Conservation (phyloP, 2,113 vertebrate species). For the Meriones unguiculatus region DNA sequence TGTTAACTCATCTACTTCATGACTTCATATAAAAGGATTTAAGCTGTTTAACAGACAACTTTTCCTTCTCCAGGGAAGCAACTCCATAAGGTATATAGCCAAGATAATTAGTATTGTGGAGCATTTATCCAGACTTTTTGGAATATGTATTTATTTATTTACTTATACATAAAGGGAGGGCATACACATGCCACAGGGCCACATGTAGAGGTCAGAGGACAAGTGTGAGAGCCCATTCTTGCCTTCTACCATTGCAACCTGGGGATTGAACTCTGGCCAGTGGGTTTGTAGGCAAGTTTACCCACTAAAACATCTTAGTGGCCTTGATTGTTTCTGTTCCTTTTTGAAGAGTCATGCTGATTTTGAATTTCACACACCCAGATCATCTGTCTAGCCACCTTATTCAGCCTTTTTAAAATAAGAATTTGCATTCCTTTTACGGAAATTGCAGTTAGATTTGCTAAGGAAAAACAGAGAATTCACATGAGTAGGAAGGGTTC, state of each 20-base stretch:
- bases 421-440: neutral
- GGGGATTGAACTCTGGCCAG: neutral
- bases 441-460: neutral
- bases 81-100: neutral
- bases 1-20: neutral
- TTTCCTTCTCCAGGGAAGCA: neutral
- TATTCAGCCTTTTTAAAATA: neutral
- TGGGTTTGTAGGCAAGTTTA: neutral
- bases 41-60: neutral
- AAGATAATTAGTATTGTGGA: conserved; percentile 9
- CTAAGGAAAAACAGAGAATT: neutral
- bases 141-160: neutral
- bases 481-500: neutral
- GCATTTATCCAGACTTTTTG: neutral
- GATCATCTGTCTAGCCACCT: neutral
- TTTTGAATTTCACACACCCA: neutral
- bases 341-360: neutral
- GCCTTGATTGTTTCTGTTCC: neutral
- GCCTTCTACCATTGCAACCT: neutral
- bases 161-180: neutral
- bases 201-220: neutral
- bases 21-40: neutral
- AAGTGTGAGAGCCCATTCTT: neutral
- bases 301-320: neutral
- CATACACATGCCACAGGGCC: neutral